Percentiles rank a stretch among this genome's conserved stretches.
These are phyloP conservation scores for Hirudinaria manillensis DNA, from an alignment of 2,888 invertebrate genomes.

Conservation along the genomic window DNA sequence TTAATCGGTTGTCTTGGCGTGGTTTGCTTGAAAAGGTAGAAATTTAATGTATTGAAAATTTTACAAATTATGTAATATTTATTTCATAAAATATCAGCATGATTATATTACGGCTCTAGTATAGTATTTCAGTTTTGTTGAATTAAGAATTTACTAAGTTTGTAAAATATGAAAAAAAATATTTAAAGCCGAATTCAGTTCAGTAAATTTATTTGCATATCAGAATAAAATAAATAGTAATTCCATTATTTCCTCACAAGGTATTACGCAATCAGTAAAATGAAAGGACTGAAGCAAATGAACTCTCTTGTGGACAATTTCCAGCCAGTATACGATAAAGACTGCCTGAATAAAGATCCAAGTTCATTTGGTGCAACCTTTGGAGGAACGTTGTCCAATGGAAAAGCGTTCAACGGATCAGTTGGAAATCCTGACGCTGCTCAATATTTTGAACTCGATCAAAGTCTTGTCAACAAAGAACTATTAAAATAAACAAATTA, in stretches of 20 bases:
- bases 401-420: not conserved
- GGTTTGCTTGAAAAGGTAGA: constrained; percentile 12
- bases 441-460: constrained; percentile 30
- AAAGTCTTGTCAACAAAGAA: constrained; percentile 25
- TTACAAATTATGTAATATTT: not conserved
- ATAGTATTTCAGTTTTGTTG: no score
- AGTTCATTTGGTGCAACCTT: not conserved
- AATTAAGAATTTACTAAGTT: no score
- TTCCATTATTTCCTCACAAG: not conserved
- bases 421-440: not conserved
- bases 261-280: constrained; percentile 1
- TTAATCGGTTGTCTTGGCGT: constrained; percentile 17
- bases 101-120: no score
- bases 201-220: no score
- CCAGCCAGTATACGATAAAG: not conserved
- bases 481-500: no score
- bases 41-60: not conserved
- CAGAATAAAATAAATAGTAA: no score
- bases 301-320: no score
- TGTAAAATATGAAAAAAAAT: no score
- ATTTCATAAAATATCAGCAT: no score
- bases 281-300: constrained; percentile 12
- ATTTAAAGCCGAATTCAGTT: no score
- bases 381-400: not conserved
- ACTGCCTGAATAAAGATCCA: not conserved